These are phyloP conservation scores for Epizoanthus scotinus DNA, from an alignment of 92 coral and sea anemone species.

Conservation along the genomic window DNA sequence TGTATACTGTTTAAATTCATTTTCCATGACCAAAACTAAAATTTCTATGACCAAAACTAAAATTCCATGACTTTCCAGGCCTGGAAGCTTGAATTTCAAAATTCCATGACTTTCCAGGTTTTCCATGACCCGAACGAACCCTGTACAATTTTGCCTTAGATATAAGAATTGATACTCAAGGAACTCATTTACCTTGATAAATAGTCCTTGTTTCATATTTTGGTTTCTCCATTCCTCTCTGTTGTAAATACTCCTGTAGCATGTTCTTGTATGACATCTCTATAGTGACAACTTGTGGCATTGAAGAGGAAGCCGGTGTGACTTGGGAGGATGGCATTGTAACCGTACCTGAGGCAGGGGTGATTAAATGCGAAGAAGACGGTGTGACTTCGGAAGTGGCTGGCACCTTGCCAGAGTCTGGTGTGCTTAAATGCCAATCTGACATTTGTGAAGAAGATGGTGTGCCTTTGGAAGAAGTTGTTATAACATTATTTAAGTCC, in stretches of 20 bases:
- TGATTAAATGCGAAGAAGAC: background rate
- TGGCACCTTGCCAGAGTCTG: background rate
- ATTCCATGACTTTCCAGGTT: too few relatives aligned
- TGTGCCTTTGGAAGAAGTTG: conserved; percentile 34
- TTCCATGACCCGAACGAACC: too few relatives aligned
- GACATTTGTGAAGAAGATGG: background rate
- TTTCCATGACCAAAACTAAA: too few relatives aligned
- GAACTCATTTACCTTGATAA: conserved; percentile 58
- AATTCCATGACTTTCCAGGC: too few relatives aligned
- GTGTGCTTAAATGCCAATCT: background rate
- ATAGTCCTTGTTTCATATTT: conserved; percentile 58
- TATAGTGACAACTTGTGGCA: conserved; percentile 1
- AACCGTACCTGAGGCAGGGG: background rate
- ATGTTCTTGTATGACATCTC: conserved; percentile 76
- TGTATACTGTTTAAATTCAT: too few relatives aligned
- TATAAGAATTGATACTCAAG: background rate
- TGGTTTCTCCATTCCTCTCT: conserved; percentile 73
- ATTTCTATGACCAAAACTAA: too few relatives aligned
- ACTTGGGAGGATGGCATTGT: background rate
- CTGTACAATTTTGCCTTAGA: too few relatives aligned
- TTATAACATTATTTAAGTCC: background rate
- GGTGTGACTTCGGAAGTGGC: conserved; percentile 11
- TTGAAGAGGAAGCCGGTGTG: background rate
- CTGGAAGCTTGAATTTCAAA: too few relatives aligned
- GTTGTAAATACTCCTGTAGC: conserved; percentile 87